Conservation (phyloP, 2,797 vertebrate genomes). For the Crenichthys baileyi region DNA sequence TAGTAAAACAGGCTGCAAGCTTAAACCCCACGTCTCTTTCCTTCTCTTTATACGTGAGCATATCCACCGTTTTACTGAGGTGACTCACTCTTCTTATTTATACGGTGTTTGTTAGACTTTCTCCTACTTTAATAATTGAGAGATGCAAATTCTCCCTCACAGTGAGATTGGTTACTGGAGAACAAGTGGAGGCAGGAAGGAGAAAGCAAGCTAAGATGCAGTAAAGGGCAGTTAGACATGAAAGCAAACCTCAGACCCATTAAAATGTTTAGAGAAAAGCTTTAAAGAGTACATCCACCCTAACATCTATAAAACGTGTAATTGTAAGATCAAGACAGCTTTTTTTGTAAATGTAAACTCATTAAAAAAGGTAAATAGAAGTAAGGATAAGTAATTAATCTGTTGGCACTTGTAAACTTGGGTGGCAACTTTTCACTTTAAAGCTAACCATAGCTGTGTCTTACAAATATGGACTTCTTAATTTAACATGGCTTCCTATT, state of each 20-base stretch:
- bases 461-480: constrained; percentile 32
- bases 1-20: constrained; percentile 44
- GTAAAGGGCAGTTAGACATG: constrained; percentile 25
- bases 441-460: constrained; percentile 53
- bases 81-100: constrained; percentile 2
- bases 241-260: constrained; percentile 46
- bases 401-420: constrained; percentile 67
- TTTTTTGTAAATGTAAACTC: not conserved
- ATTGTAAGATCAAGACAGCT: not conserved
- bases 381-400: constrained; percentile 47
- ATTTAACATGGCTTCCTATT: constrained; percentile 32
- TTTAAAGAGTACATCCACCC: not conserved
- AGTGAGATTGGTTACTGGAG: constrained; percentile 4
- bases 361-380: constrained; percentile 37
- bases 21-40: constrained; percentile 13
- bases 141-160: constrained; percentile 32
- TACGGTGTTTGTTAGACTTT: constrained; percentile 54
- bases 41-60: constrained; percentile 4
- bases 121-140: constrained; percentile 48
- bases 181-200: not conserved
- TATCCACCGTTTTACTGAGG: constrained; percentile 7
- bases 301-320: constrained; percentile 22
- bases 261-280: constrained; percentile 44
- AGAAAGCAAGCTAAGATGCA: constrained; percentile 4
- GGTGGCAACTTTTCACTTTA: constrained; percentile 62